Evolutionary conservation across 2,113 vertebrate species (phyloP), one percentile per base, ranked within the genome.

Genomic region (Talpa occidentalis): DNA sequence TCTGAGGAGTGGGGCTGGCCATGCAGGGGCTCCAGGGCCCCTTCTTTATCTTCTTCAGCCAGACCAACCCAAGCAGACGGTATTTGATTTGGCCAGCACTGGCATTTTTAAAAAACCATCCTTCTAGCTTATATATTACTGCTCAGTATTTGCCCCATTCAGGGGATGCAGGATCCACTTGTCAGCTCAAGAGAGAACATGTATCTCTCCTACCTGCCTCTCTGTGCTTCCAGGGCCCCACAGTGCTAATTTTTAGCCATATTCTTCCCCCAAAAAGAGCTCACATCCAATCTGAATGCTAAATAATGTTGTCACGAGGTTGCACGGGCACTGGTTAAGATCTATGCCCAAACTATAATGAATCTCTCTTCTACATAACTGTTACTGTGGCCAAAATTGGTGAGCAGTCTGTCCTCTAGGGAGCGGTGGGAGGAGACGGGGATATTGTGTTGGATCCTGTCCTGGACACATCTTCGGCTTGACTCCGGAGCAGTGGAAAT

Each of bases 281-380:
- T 95, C 93, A 82, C 92, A 96, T 96, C 84, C 88, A 93, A 90
- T 94, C 92, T 97, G 97, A 97, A 97, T 96, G 96, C 96, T 97
- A 97, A 97, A 97, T 97, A 95, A 97, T 95, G 96, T 97, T 97
- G 97, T 97, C 97, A 97, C 1, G 94, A 85, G 97, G 96, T 95
- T 96, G 92, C 64, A 90, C 82, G 93, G 96, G 96, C 96, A 96
- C 92, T 97, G 97, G 94, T 90, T 92, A 97, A 97, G 97, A 96
- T 97, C 96, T 96, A 96, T 97, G 97, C 96, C 97, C 95, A 96
- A 96, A 96, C 97, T 96, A 95, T 97, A 97, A 97, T 97, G 97
- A 97, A 96, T 97, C 95, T 97, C 95, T 96, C 95, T 94, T 94
- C 96, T 93, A 56, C 95, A 94, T 93, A 96, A 96, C 97, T 77